A percentile compares a stretch with the other conserved stretches of the same genome.
phyloP scores from a whole-genome alignment of 1,140 invertebrate genomes.

The Drosophila eugracilis region DNA sequence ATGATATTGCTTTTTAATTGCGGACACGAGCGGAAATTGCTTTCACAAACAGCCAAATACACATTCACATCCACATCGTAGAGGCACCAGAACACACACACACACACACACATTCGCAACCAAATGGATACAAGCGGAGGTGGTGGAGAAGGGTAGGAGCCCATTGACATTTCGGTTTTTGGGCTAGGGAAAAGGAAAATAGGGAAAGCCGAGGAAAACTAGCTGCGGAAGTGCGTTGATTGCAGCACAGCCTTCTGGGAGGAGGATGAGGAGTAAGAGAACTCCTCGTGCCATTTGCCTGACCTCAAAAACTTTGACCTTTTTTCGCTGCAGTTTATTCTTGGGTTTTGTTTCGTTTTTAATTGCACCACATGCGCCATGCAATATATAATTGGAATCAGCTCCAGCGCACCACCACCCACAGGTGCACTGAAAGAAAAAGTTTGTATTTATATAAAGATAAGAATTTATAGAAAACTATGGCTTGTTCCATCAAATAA shows the following conservation, averaged over 20 bases:
- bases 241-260: conserved; percentile 49
- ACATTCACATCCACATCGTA: conserved; percentile 17
- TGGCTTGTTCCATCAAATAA: no score
- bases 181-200: background rate
- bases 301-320: conserved; percentile 74
- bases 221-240: conserved; percentile 75
- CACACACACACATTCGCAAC: conserved; percentile 13
- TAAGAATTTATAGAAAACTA: no score
- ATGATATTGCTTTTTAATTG: conserved; percentile 83
- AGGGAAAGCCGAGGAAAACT: conserved; percentile 15
- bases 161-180: conserved; percentile 49
- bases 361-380: conserved; percentile 71
- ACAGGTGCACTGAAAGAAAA: conserved; percentile 6
- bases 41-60: conserved; percentile 57
- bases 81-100: conserved; percentile 19
- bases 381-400: conserved; percentile 78
- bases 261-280: conserved; percentile 25
- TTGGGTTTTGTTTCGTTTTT: conserved; percentile 46
- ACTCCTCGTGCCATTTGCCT: conserved; percentile 61
- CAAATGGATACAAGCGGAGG: conserved; percentile 33
- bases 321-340: conserved; percentile 40
- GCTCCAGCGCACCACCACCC: conserved; percentile 41
- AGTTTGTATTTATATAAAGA: no score
- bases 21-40: conserved; percentile 81
- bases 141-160: background rate